Conservation (phyloP, 2,113 vertebrate species). For the Uria lomvia region DNA sequence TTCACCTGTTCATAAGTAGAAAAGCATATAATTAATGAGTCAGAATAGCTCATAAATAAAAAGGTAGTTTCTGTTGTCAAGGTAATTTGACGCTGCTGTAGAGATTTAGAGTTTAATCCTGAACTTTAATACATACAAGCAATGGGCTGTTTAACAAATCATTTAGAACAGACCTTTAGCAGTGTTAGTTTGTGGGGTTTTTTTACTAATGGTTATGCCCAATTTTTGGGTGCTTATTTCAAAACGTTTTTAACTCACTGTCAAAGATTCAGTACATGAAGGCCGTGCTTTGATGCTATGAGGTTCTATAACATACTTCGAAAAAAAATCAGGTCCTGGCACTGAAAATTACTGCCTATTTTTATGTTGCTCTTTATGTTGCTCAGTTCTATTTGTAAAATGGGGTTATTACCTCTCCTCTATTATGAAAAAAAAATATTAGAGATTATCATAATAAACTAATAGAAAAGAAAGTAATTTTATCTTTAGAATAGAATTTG, state of each 20-base stretch:
- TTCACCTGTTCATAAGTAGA: neutral
- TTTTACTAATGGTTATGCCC: neutral
- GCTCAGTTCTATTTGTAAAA: neutral
- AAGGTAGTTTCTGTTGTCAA: neutral
- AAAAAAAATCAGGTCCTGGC: neutral
- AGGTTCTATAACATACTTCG: neutral
- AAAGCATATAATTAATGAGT: neutral
- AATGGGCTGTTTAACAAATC: neutral
- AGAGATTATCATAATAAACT: neutral
- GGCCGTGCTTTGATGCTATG: neutral
- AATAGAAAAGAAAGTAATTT: neutral
- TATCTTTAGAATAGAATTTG: neutral
- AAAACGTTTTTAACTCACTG: neutral
- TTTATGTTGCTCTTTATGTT: neutral
- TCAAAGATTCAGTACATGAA: neutral
- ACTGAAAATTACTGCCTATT: neutral
- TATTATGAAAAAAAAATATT: neutral
- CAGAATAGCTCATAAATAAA: neutral
- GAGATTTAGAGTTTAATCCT: neutral
- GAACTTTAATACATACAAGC: neutral
- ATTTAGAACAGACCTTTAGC: neutral
- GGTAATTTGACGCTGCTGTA: neutral
- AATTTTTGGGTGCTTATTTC: neutral
- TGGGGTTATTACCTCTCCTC: neutral
- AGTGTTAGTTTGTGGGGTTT: neutral